Conservation (phyloP, 2,113 vertebrate genomes). For the Aythya baeri region DNA sequence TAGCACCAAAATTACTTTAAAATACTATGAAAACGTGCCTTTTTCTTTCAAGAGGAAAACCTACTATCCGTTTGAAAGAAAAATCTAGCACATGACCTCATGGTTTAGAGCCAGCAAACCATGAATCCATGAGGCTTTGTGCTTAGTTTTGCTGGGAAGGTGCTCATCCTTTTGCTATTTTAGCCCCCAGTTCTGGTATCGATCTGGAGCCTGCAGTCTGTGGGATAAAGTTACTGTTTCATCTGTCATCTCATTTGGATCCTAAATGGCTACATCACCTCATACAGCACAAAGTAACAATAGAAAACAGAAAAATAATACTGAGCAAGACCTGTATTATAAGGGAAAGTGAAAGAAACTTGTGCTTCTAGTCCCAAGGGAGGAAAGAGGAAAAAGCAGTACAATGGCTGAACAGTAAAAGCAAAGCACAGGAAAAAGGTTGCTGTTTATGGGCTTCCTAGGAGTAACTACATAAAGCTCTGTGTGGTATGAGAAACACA, state of each 20-base stretch:
- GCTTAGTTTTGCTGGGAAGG: not conserved
- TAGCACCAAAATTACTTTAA: not conserved
- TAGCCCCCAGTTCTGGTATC: not conserved
- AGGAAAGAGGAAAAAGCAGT: constrained; percentile 20
- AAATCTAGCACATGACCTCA: not conserved
- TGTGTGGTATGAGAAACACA: not conserved
- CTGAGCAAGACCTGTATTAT: not conserved
- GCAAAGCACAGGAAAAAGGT: constrained; percentile 1
- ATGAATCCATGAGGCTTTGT: not conserved
- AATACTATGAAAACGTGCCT: not conserved
- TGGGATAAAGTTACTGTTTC: not conserved
- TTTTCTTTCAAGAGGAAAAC: not conserved
- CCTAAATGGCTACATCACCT: not conserved
- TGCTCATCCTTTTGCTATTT: not conserved
- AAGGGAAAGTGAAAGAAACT: constrained; percentile 55
- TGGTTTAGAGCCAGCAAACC: not conserved
- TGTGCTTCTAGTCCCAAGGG: not conserved
- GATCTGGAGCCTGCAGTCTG: not conserved
- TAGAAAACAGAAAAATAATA: not conserved
- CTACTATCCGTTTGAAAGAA: not conserved
- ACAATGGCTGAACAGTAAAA: not conserved
- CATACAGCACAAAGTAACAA: not conserved
- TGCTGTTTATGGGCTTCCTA: constrained; percentile 38
- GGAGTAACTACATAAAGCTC: not conserved
- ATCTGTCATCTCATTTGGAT: not conserved